Evolutionary conservation across 2,113 vertebrate genomes (phyloP), one percentile per base, ranked within the genome.

Genomic region (Semicossyphus pulcher): DNA sequence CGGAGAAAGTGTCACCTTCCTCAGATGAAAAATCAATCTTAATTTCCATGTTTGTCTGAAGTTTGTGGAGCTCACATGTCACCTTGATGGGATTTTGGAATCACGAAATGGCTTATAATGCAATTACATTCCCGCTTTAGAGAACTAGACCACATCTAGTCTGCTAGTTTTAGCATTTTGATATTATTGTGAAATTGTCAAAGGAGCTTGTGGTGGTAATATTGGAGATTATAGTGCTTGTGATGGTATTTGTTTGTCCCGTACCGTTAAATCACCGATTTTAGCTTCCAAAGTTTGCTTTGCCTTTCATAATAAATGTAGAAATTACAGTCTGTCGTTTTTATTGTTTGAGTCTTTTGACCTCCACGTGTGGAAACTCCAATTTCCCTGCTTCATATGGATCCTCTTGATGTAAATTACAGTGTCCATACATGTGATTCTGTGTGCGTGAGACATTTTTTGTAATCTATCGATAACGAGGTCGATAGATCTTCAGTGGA

Each of bases 371-470:
- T 25, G 39, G 14, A 25, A 47, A 25, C 2, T 37, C 31, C 14
- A 1, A 0, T 32, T 4, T 11, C 26, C 18, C 7, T 41, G 21
- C 49, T 8, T 10, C 41, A 14, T 4, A 67, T 72, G 6, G 34
- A 67, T 2, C 4, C 1, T 6, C n/a, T 25, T 5, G 4, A 52
- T 47, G 44, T 9, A 25, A 8, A 7, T 29, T 23, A 1, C 23
- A 29, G 32, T 32, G 49, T 73, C 48, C 72, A 67, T 42, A 42
- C 47, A 37, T 63, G 32, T 36, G 72, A 25, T 20, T n/a, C n/a
- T n/a, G n/a, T 44, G 16, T 44, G 41, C 7, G 18, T 15, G 37
- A 7, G 12, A 1, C 3, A 7, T 7, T 23, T 39, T 2, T 41
- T 28, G 10, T 44, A 18, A 42, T 51, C 20, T 8, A 52, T 72